Evolutionary conservation across 1,140 invertebrate genomes (phyloP).

Genomic region (Adelges cooleyi): DNA sequence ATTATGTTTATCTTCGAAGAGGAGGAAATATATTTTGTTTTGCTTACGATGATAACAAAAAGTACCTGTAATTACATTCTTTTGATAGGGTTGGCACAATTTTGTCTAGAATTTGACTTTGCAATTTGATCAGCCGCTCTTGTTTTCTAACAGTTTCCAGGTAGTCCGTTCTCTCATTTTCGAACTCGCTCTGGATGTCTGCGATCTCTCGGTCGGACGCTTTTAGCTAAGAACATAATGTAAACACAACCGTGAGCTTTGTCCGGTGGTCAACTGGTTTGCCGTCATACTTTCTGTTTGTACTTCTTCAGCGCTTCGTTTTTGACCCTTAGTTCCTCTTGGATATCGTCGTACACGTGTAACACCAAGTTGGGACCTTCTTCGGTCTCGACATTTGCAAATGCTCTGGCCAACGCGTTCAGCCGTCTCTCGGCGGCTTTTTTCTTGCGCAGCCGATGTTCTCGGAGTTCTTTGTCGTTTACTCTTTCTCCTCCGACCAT

Average conservation of each 20-base stretch:
- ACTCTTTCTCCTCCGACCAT: conserved; percentile 71
- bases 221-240: conserved; percentile 42
- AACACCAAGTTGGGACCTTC: conserved; percentile 48
- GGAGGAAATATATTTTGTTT: no score
- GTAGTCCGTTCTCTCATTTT: conserved; percentile 70
- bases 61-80: conserved; percentile 60
- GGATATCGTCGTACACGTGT: conserved; percentile 57
- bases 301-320: conserved; percentile 57
- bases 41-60: no score
- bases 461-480: conserved; percentile 57
- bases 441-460: conserved; percentile 55
- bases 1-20: no score
- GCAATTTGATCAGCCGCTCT: conserved; percentile 57
- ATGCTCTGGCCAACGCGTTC: conserved; percentile 51
- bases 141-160: conserved; percentile 70
- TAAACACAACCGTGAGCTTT: background rate
- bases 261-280: no score
- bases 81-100: conserved; percentile 57
- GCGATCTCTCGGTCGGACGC: conserved; percentile 58
- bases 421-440: conserved; percentile 54
- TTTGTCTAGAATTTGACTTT: conserved; percentile 57
- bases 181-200: conserved; percentile 74
- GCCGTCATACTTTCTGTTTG: conserved; percentile 48
- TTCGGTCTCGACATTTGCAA: conserved; percentile 58
- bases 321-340: conserved; percentile 62